Conservation (phyloP, 2,888 invertebrate genomes). For the Lutraria lutraria region DNA sequence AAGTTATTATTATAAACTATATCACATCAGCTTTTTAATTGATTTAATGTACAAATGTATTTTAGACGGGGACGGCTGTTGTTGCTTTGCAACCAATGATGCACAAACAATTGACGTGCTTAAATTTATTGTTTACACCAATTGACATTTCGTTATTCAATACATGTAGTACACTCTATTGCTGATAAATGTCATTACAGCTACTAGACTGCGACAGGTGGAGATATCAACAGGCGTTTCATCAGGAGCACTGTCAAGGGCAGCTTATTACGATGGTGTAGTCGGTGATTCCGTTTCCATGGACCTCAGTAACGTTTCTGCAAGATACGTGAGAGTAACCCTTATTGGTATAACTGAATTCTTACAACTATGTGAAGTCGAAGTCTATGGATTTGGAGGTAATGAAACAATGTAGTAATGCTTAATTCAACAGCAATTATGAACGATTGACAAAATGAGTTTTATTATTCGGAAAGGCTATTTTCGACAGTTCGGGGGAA, state of each 20-base stretch:
- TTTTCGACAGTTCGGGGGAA: too few species aligned
- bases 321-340: constrained; percentile 17
- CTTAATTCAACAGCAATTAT: too few species aligned
- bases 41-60: too few species aligned
- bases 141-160: too few species aligned
- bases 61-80: too few species aligned
- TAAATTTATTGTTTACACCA: too few species aligned
- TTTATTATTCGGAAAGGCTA: too few species aligned
- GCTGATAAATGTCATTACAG: not conserved
- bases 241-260: not conserved
- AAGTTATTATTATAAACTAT: not conserved
- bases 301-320: not conserved
- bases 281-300: not conserved
- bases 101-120: too few species aligned
- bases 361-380: constrained; percentile 29
- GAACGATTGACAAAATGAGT: too few species aligned
- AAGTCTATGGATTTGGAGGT: constrained; percentile 32
- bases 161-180: too few species aligned
- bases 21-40: not conserved
- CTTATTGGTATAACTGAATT: constrained; percentile 17
- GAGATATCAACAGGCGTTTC: constrained; percentile 18
- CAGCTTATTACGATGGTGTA: not conserved
- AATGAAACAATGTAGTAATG: not conserved
- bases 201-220: not conserved
- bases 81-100: too few species aligned